Percentiles rank a stretch among this genome's conserved stretches.
Evolutionary conservation across 2,888 invertebrate species (phyloP).

Genomic region (Volucella bombylans): DNA sequence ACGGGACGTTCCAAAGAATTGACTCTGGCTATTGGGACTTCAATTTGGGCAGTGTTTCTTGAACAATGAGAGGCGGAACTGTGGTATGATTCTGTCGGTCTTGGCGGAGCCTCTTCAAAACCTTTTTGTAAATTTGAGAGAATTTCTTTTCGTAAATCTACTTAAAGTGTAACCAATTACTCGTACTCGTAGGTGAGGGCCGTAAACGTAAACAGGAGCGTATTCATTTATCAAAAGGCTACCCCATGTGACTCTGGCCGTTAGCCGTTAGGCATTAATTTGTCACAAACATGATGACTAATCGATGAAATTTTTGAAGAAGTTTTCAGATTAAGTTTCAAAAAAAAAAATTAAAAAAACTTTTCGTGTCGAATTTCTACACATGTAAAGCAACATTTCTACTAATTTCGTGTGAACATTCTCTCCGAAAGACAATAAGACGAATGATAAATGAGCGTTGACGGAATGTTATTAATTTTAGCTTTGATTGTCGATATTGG

Average conservation of each 20-base stretch:
- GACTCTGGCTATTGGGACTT: not conserved
- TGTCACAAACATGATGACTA: constrained; percentile 39
- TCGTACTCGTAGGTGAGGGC: not conserved
- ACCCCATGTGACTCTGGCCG: not conserved
- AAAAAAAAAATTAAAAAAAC: not conserved
- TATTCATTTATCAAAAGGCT: not conserved
- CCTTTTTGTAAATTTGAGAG: too few species aligned
- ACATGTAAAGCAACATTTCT: constrained; percentile 14
- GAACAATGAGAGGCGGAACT: too few species aligned
- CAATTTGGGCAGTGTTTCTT: constrained; percentile 7
- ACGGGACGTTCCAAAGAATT: not conserved
- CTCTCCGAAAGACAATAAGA: too few species aligned
- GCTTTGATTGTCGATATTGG: too few species aligned
- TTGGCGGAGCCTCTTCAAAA: too few species aligned
- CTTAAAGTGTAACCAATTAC: not conserved
- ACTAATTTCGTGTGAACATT: constrained; percentile 9
- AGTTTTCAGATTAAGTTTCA: not conserved
- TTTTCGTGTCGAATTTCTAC: constrained; percentile 27
- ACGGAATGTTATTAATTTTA: too few species aligned
- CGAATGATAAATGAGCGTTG: too few species aligned
- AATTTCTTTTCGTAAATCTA: not conserved
- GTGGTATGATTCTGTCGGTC: too few species aligned
- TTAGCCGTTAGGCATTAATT: constrained; percentile 30
- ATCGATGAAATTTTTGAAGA: constrained; percentile 40
- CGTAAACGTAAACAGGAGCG: not conserved